Evolutionary conservation across 2,797 vertebrate genomes (phyloP).

Genomic region (Ambastaia sidthimunki): DNA sequence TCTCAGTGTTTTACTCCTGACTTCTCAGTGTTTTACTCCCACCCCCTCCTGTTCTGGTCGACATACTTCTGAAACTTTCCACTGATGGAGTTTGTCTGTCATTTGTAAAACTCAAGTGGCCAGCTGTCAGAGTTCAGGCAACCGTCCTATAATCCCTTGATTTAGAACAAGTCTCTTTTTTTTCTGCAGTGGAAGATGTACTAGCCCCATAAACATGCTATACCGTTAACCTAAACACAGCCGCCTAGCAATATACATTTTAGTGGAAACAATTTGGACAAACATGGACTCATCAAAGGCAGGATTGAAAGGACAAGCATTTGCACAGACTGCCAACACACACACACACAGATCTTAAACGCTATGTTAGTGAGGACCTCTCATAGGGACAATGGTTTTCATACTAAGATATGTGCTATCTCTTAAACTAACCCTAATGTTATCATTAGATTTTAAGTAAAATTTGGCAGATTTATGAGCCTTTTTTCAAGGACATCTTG

Average conservation of each 20-base stretch:
- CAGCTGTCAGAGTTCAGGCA: constrained; percentile 59
- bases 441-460: neutral
- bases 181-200: constrained; percentile 53
- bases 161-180: constrained; percentile 54
- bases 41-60: constrained; percentile 34
- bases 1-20: neutral
- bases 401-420: neutral
- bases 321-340: constrained; percentile 23
- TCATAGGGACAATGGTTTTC: neutral
- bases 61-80: constrained; percentile 36
- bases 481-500: neutral
- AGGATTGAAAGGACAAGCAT: constrained; percentile 31
- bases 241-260: constrained; percentile 55
- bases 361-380: neutral
- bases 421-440: neutral
- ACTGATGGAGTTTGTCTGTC: constrained; percentile 53
- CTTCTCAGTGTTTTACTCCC: neutral
- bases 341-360: neutral
- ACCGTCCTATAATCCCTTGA: constrained; percentile 61
- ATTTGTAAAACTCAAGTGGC: constrained; percentile 58
- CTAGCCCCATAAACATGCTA: constrained; percentile 60
- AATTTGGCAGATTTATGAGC: neutral
- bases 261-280: constrained; percentile 61
- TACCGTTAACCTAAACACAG: constrained; percentile 65
- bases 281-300: constrained; percentile 59